Percentiles rank a stretch among this genome's conserved stretches.
Conservation (phyloP, 2,797 vertebrate species). For the Salmo trutta region DNA sequence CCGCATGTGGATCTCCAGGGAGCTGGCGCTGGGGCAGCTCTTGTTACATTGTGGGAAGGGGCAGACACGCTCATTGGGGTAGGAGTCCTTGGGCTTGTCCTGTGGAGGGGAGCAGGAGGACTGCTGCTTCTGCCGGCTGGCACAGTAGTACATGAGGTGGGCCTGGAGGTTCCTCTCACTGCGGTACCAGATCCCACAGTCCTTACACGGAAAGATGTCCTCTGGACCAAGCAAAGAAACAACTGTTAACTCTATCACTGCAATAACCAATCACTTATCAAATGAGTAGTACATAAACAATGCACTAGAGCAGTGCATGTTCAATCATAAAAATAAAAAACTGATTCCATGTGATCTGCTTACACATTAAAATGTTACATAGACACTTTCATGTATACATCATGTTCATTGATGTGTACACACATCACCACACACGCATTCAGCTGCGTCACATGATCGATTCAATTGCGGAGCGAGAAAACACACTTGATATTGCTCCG, state of each 20-base stretch:
- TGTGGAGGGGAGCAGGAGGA: conserved; percentile 76
- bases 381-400: too few relatives aligned
- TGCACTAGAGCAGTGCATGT: background rate
- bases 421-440: background rate
- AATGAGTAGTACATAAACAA: background rate
- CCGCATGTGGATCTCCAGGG: conserved; percentile 97
- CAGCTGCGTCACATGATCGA: background rate
- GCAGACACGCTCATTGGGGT: conserved; percentile 92
- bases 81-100: conserved; percentile 90
- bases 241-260: background rate
- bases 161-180: conserved; percentile 96
- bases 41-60: conserved; percentile 97
- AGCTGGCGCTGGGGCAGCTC: conserved; percentile 97
- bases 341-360: too few relatives aligned
- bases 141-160: conserved; percentile 96
- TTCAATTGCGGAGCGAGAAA: background rate
- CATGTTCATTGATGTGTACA: too few relatives aligned
- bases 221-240: conserved; percentile 71
- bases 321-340: background rate
- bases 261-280: background rate
- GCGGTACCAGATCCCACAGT: conserved; percentile 98
- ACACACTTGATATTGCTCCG: conserved; percentile 5
- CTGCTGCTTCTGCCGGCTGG: conserved; percentile 89
- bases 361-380: too few relatives aligned
- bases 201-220: conserved; percentile 96